Evolutionary conservation across 2,888 invertebrate species (phyloP).

Genomic region (Stratiomys singularior): DNA sequence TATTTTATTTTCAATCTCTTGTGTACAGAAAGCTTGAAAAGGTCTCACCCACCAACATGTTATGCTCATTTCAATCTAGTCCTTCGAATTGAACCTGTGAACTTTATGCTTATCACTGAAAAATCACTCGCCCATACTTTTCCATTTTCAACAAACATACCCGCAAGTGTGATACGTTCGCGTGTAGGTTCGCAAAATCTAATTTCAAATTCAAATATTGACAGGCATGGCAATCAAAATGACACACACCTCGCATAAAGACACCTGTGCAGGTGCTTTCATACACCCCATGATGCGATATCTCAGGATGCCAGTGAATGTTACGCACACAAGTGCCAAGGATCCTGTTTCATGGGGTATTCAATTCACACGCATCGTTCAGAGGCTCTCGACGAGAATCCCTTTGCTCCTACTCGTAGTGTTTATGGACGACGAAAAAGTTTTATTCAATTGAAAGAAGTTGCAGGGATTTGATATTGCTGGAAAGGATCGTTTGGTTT

Average conservation of each 20-base stretch:
- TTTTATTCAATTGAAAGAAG: neutral
- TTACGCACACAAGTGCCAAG: slow-evolving; percentile 25
- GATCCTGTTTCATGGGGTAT: neutral
- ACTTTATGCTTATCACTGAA: neutral
- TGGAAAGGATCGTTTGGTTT: neutral
- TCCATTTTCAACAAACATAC: neutral
- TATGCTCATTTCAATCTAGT: no score
- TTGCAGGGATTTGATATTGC: neutral
- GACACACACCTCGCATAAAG: slow-evolving; percentile 14
- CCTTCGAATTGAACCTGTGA: no score
- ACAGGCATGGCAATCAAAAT: slow-evolving; percentile 48
- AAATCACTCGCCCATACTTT: neutral
- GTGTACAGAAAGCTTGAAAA: no score
- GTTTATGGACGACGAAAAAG: neutral
- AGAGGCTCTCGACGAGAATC: neutral
- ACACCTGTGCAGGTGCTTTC: slow-evolving; percentile 35
- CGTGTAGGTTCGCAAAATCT: slow-evolving; percentile 23
- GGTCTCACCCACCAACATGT: no score
- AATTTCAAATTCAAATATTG: slow-evolving; percentile 52
- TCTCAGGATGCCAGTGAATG: slow-evolving; percentile 10
- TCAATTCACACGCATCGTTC: slow-evolving; percentile 46
- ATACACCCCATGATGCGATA: neutral
- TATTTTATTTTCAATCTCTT: no score
- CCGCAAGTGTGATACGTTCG: neutral
- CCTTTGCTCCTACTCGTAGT: neutral